Percentiles rank a stretch among this genome's conserved stretches.
These are phyloP conservation scores for Acronicta leporina DNA, from an alignment of 2,888 invertebrate species.

Conservation along the genomic window DNA sequence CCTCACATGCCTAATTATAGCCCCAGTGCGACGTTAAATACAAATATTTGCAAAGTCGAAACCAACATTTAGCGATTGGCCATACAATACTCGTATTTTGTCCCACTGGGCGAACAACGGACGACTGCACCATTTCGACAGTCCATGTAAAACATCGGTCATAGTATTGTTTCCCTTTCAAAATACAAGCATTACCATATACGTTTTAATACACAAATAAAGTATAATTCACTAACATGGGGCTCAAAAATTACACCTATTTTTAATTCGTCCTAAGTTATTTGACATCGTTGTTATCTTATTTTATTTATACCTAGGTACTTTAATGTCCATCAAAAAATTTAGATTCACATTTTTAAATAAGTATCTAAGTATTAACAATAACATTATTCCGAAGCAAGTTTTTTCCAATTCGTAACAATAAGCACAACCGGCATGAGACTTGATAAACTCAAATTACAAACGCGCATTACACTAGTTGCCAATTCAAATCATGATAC, in stretches of 20 bases:
- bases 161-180: background rate
- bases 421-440: slow-evolving; percentile 53
- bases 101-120: slow-evolving; percentile 10
- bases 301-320: slow-evolving; percentile 6
- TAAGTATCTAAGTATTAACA: slow-evolving; percentile 28
- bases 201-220: slow-evolving; percentile 16
- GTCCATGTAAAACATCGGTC: slow-evolving; percentile 5
- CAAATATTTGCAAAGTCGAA: slow-evolving; percentile 2
- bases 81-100: slow-evolving; percentile 13
- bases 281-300: slow-evolving; percentile 38
- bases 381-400: slow-evolving; percentile 28
- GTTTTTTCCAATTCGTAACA: slow-evolving; percentile 23
- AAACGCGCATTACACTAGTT: slow-evolving; percentile 1
- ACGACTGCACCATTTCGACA: slow-evolving; percentile 17
- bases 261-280: slow-evolving; percentile 38
- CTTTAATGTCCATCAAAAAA: slow-evolving; percentile 14
- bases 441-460: slow-evolving; percentile 21
- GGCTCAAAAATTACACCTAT: slow-evolving; percentile 36
- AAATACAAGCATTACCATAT: slow-evolving; percentile 5
- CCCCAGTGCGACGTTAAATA: background rate
- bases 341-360: slow-evolving; percentile 18
- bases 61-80: slow-evolving; percentile 23
- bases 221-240: slow-evolving; percentile 19
- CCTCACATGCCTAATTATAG: background rate
- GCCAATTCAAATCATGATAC: slow-evolving; percentile 34